Base-by-base conservation (phyloP, 2,888 invertebrate genomes). In the Labia minor region DNA sequence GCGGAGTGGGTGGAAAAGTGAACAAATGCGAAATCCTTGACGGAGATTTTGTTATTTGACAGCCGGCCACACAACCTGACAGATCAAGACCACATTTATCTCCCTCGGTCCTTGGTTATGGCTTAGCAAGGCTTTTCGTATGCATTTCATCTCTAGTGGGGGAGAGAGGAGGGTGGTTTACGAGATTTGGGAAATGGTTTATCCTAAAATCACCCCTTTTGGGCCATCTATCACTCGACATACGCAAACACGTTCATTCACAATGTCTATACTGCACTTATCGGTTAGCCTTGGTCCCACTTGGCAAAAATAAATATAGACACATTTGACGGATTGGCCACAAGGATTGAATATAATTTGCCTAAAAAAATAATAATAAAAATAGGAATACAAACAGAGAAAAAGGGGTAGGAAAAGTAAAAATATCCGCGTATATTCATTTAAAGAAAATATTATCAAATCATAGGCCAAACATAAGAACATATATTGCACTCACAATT, bases 241-340 rank as follows among this genome's bases (percentile, higher is more conserved):
- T n/a, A 49, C 6, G 49, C 49, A 49, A 49, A 49, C 49, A 49
- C 14, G 49, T 49, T 49, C 49, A 49, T 49, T 49, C 49, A n/a
- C 49, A 49, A 49, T 49, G 49, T 49, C 49, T 49, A 49, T 49
- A 49, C 49, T 49, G n/a, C n/a, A 49, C 49, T 49, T 49, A 49
- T 49, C 49, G 49, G 49, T 49, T 49, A 49, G 49, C 49, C 26
- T 26, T 26, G 26, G 26, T 26, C 26, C 26, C 8, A 6, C 26
- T 26, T 3, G 26, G 26, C 26, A 26, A 26, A 26, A 26, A 26
- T 26, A 26, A 26, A 26, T 26, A 26, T 26, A 26, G 8, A 8
- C 26, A 8, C 26, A 8, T 26, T 26, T 26, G 26, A 26, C 26
- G 3, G 26, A 26, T 26, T 26, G 26, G 26, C 26, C 26, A 26